These are phyloP conservation scores for Dasypolia templi DNA, from an alignment of 2,888 invertebrate species.

Conservation along the genomic window DNA sequence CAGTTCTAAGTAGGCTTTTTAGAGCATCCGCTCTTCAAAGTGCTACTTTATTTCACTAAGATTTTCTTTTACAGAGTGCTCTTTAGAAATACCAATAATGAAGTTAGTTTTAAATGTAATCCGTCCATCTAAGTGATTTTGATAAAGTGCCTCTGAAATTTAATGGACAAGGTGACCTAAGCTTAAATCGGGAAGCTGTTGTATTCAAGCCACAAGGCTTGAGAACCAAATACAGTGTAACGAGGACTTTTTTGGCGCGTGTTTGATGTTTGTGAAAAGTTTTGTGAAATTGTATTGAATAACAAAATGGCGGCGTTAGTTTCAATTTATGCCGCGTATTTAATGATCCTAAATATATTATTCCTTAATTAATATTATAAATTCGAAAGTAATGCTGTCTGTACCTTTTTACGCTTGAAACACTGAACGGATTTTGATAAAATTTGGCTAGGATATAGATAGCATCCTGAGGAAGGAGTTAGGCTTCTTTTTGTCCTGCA, in stretches of 20 bases:
- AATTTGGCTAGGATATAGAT: too few relatives aligned
- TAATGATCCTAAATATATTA: too few relatives aligned
- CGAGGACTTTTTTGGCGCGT: too few relatives aligned
- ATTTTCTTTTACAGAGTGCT: neutral
- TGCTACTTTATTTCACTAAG: neutral
- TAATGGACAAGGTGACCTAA: neutral
- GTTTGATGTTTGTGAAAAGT: neutral
- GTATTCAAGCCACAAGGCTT: neutral
- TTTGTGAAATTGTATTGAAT: too few relatives aligned
- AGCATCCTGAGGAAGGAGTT: too few relatives aligned
- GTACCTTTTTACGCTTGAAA: too few relatives aligned
- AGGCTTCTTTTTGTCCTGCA: too few relatives aligned
- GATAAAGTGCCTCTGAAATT: too few relatives aligned
- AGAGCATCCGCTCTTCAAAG: neutral
- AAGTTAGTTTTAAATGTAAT: slow-evolving; percentile 1
- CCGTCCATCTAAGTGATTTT: slow-evolving; percentile 10
- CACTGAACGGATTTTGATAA: too few relatives aligned
- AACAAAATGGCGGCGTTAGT: neutral
- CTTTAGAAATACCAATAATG: neutral
- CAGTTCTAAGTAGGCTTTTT: neutral
- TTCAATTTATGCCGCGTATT: too few relatives aligned
- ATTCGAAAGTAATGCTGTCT: too few relatives aligned
- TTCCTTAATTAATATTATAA: too few relatives aligned
- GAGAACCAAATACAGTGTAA: neutral
- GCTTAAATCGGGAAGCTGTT: neutral